Percentiles rank a stretch among this genome's conserved stretches.
Evolutionary conservation across 2,113 vertebrate species (phyloP).

Genomic region (Hypomesus transpacificus): DNA sequence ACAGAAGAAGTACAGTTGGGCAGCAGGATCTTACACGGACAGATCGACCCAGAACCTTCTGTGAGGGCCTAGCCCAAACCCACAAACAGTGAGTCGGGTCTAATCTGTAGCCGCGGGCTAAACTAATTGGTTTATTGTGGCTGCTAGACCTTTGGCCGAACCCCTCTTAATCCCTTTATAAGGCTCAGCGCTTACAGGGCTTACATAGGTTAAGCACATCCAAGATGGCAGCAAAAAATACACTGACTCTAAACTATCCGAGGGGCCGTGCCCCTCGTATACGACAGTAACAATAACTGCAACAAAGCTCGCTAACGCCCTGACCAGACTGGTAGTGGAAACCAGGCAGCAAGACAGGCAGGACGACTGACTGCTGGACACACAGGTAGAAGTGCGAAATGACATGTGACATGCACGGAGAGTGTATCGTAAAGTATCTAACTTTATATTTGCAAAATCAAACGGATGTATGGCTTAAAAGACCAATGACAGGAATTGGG

Average conservation of each 20-base stretch:
- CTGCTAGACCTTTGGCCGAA: neutral
- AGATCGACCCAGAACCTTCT: neutral
- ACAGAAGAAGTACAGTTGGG: neutral
- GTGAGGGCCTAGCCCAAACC: neutral
- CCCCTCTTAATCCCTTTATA: neutral
- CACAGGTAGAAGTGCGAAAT: too few species aligned
- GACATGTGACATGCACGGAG: neutral
- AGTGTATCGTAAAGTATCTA: too few species aligned
- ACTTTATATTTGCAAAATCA: too few species aligned
- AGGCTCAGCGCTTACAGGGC: neutral
- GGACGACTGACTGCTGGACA: too few species aligned
- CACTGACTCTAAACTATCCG: neutral
- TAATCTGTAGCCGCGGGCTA: neutral
- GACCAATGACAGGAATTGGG: too few species aligned
- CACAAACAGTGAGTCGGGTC: neutral
- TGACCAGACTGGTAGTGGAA: too few species aligned
- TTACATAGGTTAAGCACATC: conserved; percentile 7
- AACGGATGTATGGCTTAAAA: too few species aligned
- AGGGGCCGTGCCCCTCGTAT: too few species aligned
- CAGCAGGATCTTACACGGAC: neutral
- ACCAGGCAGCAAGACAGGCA: too few species aligned
- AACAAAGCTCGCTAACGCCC: too few species aligned
- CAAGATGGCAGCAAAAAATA: neutral
- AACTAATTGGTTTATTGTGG: conserved; percentile 5
- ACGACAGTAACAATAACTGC: too few species aligned